Evolutionary conservation across 2,797 vertebrate species (phyloP).

Genomic region (Silurus lanzhouensis): DNA sequence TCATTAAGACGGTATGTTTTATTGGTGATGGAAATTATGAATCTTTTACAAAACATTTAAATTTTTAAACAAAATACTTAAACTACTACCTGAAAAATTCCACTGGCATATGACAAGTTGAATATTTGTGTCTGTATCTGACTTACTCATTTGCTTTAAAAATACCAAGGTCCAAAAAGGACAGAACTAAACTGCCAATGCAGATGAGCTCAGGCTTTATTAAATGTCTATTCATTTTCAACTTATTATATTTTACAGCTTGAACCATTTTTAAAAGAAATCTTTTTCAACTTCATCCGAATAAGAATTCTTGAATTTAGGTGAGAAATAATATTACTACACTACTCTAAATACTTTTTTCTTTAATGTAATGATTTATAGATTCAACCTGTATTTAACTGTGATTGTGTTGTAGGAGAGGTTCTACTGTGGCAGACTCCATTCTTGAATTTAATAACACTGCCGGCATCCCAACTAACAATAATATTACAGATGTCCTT

Average conservation of each 20-base stretch:
- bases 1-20: no score
- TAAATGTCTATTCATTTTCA: no score
- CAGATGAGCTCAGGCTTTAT: neutral
- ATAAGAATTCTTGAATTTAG: neutral
- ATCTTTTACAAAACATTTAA: no score
- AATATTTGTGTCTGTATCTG: no score
- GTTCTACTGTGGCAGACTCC: neutral
- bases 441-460: neutral
- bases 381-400: neutral
- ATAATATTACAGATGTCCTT: neutral
- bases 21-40: no score
- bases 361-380: neutral
- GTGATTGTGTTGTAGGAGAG: neutral
- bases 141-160: no score
- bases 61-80: no score
- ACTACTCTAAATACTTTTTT: neutral
- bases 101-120: neutral
- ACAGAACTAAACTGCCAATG: neutral
- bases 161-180: neutral
- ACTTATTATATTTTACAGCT: neutral
- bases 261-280: neutral
- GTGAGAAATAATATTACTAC: neutral
- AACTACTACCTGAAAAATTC: no score
- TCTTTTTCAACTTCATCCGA: neutral
- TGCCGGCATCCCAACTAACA: neutral